A percentile compares a stretch with the other conserved stretches of the same genome.
Evolutionary conservation across 2,888 invertebrate species (phyloP).

Genomic region (Mesoligia furuncula): DNA sequence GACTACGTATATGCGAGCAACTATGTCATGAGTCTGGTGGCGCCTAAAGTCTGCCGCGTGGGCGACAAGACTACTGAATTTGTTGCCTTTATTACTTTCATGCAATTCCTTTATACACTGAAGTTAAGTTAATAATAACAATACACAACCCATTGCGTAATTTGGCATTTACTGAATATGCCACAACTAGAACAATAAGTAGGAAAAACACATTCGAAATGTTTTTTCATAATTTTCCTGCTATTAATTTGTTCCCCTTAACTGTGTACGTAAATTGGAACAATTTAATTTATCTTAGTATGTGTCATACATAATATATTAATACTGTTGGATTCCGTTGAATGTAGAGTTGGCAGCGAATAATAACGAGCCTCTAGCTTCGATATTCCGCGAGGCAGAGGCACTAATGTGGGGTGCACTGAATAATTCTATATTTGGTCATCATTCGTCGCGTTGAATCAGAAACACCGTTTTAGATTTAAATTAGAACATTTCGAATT

Average conservation of each 20-base stretch:
- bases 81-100: slow-evolving; percentile 83
- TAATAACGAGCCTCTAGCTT: slow-evolving; percentile 65
- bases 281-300: slow-evolving; percentile 16
- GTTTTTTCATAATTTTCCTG: slow-evolving; percentile 50
- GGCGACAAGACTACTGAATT: slow-evolving; percentile 84
- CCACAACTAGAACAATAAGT: slow-evolving; percentile 17
- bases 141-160: slow-evolving; percentile 49
- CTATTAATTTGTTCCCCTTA: slow-evolving; percentile 16
- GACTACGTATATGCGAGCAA: slow-evolving; percentile 48
- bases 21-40: slow-evolving; percentile 70
- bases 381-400: slow-evolving; percentile 58
- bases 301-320: slow-evolving; percentile 4
- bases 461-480: slow-evolving; percentile 68
- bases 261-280: slow-evolving; percentile 15
- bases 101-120: slow-evolving; percentile 77
- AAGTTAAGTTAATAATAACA: slow-evolving; percentile 55
- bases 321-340: slow-evolving; percentile 36
- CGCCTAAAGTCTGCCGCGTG: slow-evolving; percentile 87
- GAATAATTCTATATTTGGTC: slow-evolving; percentile 78
- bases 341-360: slow-evolving; percentile 60
- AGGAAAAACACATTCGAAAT: slow-evolving; percentile 32
- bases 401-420: slow-evolving; percentile 69
- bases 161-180: slow-evolving; percentile 19
- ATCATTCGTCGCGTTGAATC: slow-evolving; percentile 73
- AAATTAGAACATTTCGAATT: slow-evolving; percentile 66